phyloP scores from a whole-genome alignment of 2,113 vertebrate genomes.

The Heptranchias perlo region DNA sequence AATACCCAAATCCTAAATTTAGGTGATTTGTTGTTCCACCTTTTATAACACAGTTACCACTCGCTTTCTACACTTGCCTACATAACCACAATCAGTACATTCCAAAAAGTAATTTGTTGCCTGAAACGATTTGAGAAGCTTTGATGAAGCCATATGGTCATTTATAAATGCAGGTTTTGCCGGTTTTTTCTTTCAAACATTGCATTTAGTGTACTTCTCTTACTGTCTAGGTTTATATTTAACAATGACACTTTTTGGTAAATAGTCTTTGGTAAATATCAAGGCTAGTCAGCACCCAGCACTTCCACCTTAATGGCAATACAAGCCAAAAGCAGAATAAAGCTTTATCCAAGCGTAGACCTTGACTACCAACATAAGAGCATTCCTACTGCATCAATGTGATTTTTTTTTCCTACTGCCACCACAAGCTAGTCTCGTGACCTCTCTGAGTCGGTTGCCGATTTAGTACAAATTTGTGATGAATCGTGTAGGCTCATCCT shows the following conservation, averaged over 20 bases:
- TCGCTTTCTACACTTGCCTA: neutral
- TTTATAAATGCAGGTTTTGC: neutral
- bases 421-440: neutral
- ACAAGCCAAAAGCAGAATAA: neutral
- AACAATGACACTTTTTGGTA: neutral
- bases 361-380: neutral
- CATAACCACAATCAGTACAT: neutral
- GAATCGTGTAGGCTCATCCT: neutral
- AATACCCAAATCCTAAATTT: neutral
- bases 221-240: neutral
- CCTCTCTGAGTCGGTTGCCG: neutral
- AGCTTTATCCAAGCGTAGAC: neutral
- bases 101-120: neutral
- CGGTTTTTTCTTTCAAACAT: neutral
- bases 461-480: constrained; percentile 3
- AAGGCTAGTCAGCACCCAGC: neutral
- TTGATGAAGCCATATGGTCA: neutral
- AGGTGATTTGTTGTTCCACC: neutral
- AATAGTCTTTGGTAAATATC: no score
- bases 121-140: neutral
- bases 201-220: neutral
- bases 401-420: neutral
- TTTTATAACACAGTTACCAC: neutral
- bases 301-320: no score
- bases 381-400: neutral